These are phyloP conservation scores for Drosophila anomalata DNA, from an alignment of 2,888 invertebrate genomes.

Conservation along the genomic window DNA sequence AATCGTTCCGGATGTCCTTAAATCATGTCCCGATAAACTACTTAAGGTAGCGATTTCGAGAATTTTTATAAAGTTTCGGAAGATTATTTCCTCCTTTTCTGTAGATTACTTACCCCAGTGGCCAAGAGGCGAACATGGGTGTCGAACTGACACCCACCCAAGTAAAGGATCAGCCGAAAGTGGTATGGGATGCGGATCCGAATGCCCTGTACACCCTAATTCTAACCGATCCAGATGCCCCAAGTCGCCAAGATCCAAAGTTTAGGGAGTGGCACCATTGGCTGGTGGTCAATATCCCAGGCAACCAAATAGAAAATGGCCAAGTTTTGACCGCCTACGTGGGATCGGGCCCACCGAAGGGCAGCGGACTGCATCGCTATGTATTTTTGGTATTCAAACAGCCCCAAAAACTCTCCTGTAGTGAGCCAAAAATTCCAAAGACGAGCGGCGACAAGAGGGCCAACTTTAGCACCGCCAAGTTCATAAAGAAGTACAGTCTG, in stretches of 20 bases:
- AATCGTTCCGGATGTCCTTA: constrained; percentile 25
- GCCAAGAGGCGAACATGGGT: constrained; percentile 85
- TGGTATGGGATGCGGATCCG: constrained; percentile 78
- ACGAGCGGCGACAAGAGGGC: constrained; percentile 85
- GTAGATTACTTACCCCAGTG: constrained; percentile 73
- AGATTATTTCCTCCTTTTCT: not conserved
- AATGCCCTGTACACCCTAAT: constrained; percentile 79
- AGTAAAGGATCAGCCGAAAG: constrained; percentile 78
- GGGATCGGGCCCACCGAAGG: constrained; percentile 93
- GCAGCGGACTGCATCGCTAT: constrained; percentile 91
- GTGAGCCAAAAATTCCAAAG: constrained; percentile 84
- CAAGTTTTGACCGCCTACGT: constrained; percentile 91
- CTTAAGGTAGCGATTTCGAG: constrained; percentile 50
- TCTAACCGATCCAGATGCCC: constrained; percentile 94
- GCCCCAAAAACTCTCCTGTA: constrained; percentile 86
- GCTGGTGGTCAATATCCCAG: constrained; percentile 95
- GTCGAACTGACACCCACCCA: constrained; percentile 90
- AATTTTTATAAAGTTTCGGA: not conserved
- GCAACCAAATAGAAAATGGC: constrained; percentile 88
- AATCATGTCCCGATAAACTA: constrained; percentile 26
- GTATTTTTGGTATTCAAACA: constrained; percentile 92
- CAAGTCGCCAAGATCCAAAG: constrained; percentile 90
- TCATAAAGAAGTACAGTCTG: constrained; percentile 91
- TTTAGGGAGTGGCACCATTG: constrained; percentile 96
- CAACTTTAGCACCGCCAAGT: constrained; percentile 88